Base-by-base conservation (phyloP, 2,888 invertebrate genomes). In the Steinernema hermaphroditum region DNA sequence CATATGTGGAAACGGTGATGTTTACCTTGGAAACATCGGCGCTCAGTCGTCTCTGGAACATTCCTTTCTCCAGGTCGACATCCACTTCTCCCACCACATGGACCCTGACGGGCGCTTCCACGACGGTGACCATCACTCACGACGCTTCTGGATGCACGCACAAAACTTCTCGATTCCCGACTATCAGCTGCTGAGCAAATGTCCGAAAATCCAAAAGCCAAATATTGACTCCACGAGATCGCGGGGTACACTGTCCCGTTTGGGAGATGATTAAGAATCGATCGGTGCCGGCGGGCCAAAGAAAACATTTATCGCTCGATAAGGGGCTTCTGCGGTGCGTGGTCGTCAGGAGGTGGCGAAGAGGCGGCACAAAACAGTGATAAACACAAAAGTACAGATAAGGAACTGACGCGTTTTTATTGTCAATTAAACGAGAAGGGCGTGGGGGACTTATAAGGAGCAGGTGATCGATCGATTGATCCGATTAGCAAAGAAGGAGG, bases 381-480 rank as follows among this genome's bases (percentile, higher is more conserved):
- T 37, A 37, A 62, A 62, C 50, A 62, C 62, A 62, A 62, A 62
- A 34, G 50, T 50, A 22, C 50, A 19, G 50, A 50, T 50, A 29
- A 34, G 34, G 29, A 62, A 62, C 32, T 62, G 32, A 62, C 62
- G 62, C 62, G 62, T 62, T 62, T 49, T 62, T 62, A 62, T 62
- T 62, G 62, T 62, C 62, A 32, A 62, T 32, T 62, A 62, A 62
- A 34, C 14, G 16, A 32, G 29, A 62, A 62, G 62, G 62, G 34
- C 62, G 62, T 62, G 27, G 27, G 22, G 27, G 62, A 29, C 62
- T 62, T 62, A 62, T 27, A 62, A 62, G 62, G 62, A 29, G 62
- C 22, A 29, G 27, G 29, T 62, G 29, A 62, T 4, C 32, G 62
- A 62, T 62, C 62, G 32, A 62, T 22, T 34, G 32, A 32, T 29